Evolutionary conservation across 1,140 invertebrate genomes (phyloP).

Genomic region (Oreohelix idahoensis): DNA sequence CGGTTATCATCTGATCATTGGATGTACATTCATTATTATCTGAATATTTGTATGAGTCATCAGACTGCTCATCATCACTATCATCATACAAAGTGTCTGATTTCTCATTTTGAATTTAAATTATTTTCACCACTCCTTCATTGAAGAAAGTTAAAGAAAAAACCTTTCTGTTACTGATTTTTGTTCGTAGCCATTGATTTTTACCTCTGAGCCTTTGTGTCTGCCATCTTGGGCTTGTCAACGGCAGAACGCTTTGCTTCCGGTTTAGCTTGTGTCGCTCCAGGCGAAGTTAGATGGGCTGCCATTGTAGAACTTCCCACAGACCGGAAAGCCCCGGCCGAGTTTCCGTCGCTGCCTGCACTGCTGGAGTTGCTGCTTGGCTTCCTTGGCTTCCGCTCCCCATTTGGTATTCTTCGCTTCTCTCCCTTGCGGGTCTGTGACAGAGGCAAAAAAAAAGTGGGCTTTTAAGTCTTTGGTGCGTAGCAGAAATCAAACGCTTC

Average conservation of each 20-base stretch:
- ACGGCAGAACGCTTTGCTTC: slow-evolving; percentile 23
- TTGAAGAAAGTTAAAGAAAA: no score
- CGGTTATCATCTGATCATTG: not conserved
- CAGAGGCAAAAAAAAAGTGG: not conserved
- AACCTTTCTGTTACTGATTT: no score
- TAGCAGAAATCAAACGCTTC: not conserved
- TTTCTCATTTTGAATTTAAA: not conserved
- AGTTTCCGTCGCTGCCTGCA: slow-evolving; percentile 17
- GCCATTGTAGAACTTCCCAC: slow-evolving; percentile 7
- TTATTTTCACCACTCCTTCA: no score
- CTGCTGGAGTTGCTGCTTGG: slow-evolving; percentile 22
- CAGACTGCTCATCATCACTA: not conserved
- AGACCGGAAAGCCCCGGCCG: slow-evolving; percentile 36
- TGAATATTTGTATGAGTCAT: not conserved
- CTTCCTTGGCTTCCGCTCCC: slow-evolving; percentile 44
- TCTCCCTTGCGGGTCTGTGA: slow-evolving; percentile 48
- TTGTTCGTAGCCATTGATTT: not conserved
- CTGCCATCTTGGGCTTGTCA: slow-evolving; percentile 30
- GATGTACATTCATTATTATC: not conserved
- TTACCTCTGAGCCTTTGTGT: slow-evolving; percentile 4
- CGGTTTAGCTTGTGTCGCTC: slow-evolving; percentile 27
- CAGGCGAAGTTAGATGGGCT: not conserved
- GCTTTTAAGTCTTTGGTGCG: not conserved
- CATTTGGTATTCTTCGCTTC: slow-evolving; percentile 45
- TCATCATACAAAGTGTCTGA: not conserved